Conservation (phyloP, 2,113 vertebrate genomes). For the Serinus canaria region DNA sequence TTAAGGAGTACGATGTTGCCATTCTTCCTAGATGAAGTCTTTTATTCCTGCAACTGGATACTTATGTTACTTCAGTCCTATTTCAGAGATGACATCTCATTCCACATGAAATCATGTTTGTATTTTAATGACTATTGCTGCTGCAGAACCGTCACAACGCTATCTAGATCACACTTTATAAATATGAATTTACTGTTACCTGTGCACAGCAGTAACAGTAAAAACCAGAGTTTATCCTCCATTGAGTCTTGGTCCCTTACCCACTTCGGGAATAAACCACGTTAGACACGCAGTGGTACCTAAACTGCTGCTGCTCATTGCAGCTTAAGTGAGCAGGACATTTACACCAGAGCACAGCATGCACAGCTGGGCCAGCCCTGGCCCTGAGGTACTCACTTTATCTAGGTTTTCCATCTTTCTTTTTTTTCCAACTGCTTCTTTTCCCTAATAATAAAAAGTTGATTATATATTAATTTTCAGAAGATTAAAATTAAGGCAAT, state of each 20-base stretch:
- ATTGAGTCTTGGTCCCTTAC: neutral
- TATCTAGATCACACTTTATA: neutral
- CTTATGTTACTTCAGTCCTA: neutral
- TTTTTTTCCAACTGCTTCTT: neutral
- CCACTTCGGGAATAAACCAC: neutral
- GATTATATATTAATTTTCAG: neutral
- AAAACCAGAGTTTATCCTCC: neutral
- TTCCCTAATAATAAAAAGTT: neutral
- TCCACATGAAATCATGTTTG: constrained; percentile 14
- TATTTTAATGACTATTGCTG: neutral
- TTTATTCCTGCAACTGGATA: constrained; percentile 56
- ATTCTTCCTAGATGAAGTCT: constrained; percentile 29
- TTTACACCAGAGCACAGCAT: fast-evolving
- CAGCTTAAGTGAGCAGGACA: neutral
- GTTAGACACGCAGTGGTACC: fast-evolving
- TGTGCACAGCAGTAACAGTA: neutral
- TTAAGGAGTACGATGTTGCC: neutral
- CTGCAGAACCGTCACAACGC: neutral
- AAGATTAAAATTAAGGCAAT: neutral
- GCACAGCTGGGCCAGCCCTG: neutral
- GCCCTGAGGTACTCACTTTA: neutral
- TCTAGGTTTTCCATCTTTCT: neutral
- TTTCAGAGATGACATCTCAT: constrained; percentile 13
- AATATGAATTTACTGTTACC: neutral
- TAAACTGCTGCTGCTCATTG: neutral